Percentiles rank a stretch among this genome's conserved stretches.
Evolutionary conservation across 2,888 invertebrate genomes (phyloP).

Genomic region (Selenia dentaria): DNA sequence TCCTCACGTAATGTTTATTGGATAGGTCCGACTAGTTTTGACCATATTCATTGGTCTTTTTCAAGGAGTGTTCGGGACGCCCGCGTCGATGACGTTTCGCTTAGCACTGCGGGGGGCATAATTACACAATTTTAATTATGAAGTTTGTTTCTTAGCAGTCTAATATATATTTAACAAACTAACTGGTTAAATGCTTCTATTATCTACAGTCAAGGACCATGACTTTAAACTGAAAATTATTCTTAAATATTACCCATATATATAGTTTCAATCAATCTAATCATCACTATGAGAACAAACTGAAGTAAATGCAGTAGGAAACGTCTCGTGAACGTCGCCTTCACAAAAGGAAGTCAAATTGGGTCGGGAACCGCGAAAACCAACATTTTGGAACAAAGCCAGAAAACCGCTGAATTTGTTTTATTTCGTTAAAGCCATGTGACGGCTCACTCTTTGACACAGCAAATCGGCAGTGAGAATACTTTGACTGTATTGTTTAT

Average conservation of each 20-base stretch:
- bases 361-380: slow-evolving; percentile 63
- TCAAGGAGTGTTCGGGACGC: too few species aligned
- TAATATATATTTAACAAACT: not conserved
- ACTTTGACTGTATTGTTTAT: too few species aligned
- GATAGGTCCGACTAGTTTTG: too few species aligned
- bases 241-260: not conserved
- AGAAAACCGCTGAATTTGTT: slow-evolving; percentile 65
- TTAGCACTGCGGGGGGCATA: too few species aligned
- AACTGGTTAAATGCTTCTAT: not conserved
- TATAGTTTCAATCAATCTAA: not conserved
- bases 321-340: slow-evolving; percentile 14
- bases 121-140: too few species aligned
- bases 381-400: slow-evolving; percentile 73
- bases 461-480: slow-evolving; percentile 22
- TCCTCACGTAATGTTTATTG: too few species aligned
- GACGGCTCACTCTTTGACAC: slow-evolving; percentile 46
- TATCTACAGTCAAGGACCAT: not conserved
- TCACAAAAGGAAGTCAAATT: slow-evolving; percentile 67
- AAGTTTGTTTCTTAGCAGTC: too few species aligned
- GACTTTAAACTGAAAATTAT: too few species aligned
- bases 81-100: too few species aligned
- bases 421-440: slow-evolving; percentile 65
- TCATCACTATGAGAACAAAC: not conserved
- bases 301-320: slow-evolving; percentile 46
- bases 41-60: too few species aligned